A percentile compares a stretch with the other conserved stretches of the same genome.
Conservation (phyloP, 2,888 invertebrate genomes). For the Xestia ashworthii region DNA sequence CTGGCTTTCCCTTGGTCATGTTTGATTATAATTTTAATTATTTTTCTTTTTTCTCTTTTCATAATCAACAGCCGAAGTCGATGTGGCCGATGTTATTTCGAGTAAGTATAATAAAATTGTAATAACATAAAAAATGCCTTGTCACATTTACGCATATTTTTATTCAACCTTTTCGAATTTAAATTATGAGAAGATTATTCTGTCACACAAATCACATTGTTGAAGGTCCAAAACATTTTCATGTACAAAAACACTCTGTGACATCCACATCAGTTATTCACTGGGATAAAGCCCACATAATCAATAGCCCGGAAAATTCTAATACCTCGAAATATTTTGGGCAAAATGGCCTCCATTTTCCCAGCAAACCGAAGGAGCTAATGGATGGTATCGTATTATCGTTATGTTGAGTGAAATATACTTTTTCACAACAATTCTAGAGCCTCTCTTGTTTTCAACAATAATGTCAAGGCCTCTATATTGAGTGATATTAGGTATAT, state of each 20-base stretch:
- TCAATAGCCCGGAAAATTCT: conserved; percentile 40
- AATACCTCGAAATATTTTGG: conserved; percentile 12
- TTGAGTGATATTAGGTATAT: conserved; percentile 1
- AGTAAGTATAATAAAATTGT: not conserved
- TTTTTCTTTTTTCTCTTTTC: not conserved
- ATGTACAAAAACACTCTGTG: not conserved
- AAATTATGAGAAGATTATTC: not conserved
- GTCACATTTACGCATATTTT: not conserved
- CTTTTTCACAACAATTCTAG: conserved; percentile 31
- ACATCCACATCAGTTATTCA: conserved; percentile 9
- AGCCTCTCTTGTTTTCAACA: conserved; percentile 1
- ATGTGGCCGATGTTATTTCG: not conserved
- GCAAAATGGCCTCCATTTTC: conserved; percentile 16
- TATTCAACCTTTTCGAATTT: not conserved
- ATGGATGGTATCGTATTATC: conserved; percentile 43
- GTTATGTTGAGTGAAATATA: conserved; percentile 21
- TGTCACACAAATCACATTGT: not conserved
- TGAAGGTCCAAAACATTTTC: not conserved
- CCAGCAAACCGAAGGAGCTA: conserved; percentile 18
- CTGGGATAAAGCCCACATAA: not conserved
- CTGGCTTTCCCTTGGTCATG: not conserved
- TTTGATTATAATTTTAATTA: not conserved
- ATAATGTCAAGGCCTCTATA: conserved; percentile 11
- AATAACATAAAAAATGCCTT: not conserved
- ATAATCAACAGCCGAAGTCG: not conserved